Percentiles rank a stretch among this genome's conserved stretches.
These are phyloP conservation scores for Spilosoma lubricipeda DNA, from an alignment of 2,888 invertebrate genomes.

Conservation along the genomic window DNA sequence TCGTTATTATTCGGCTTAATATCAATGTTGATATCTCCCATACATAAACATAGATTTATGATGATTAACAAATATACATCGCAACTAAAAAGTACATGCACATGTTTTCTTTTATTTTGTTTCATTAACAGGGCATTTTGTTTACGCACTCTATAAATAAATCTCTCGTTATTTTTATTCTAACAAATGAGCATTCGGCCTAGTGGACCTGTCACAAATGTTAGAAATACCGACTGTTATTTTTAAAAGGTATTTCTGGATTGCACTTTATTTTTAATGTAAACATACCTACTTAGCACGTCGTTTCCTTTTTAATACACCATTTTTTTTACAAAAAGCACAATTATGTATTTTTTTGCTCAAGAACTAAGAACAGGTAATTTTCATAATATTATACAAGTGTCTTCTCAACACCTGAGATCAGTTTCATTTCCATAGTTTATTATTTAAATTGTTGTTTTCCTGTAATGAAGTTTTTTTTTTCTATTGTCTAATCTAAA, in stretches of 20 bases:
- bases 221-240: constrained; percentile 5
- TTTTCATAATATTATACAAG: too few species aligned
- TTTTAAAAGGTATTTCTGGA: constrained; percentile 8
- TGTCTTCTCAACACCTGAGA: too few species aligned
- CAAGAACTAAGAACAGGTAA: too few species aligned
- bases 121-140: constrained; percentile 58
- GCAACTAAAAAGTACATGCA: neutral
- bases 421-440: too few species aligned
- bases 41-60: neutral
- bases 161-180: constrained; percentile 33
- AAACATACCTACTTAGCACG: neutral
- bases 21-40: too few species aligned
- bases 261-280: neutral
- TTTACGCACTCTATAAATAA: constrained; percentile 60
- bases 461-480: too few species aligned
- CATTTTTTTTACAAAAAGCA: too few species aligned
- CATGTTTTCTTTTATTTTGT: constrained; percentile 23
- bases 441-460: too few species aligned
- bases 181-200: constrained; percentile 30
- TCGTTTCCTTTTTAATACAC: neutral
- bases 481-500: too few species aligned
- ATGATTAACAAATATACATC: neutral
- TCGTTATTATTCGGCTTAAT: too few species aligned
- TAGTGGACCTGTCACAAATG: constrained; percentile 20
- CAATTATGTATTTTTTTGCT: too few species aligned